Percentiles rank a stretch among this genome's conserved stretches.
Evolutionary conservation across 1,140 invertebrate species (phyloP).

Genomic region (Macrostomum lignano): DNA sequence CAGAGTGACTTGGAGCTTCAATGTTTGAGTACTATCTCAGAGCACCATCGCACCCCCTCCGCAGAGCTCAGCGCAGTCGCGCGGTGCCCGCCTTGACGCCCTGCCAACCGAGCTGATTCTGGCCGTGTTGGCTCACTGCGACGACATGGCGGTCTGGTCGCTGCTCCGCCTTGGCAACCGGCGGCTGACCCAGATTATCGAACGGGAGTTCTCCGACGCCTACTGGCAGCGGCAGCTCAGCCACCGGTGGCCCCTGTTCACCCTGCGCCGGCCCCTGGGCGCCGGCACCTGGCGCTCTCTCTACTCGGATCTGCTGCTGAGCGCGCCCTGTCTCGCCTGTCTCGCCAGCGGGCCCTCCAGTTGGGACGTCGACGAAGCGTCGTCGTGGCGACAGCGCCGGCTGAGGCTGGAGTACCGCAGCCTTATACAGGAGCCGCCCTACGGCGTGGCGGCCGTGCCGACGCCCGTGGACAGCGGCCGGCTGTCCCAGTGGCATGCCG

Average conservation of each 20-base stretch:
- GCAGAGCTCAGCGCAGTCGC: background rate
- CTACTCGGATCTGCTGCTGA: conserved; percentile 13
- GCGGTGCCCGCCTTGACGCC: background rate
- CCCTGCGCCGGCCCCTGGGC: background rate
- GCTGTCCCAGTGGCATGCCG: conserved; percentile 26
- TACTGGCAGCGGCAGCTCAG: conserved; percentile 46
- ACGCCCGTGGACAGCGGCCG: conserved; percentile 41
- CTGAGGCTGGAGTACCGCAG: conserved; percentile 22
- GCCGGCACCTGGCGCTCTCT: background rate
- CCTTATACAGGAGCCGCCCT: conserved; percentile 43
- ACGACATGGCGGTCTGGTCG: conserved; percentile 61
- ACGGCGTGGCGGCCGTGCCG: conserved; percentile 63
- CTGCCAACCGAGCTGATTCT: conserved; percentile 40
- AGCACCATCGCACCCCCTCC: no score
- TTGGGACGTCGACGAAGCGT: conserved; percentile 11
- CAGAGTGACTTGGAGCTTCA: no score
- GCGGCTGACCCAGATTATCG: conserved; percentile 48
- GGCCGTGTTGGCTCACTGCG: conserved; percentile 55
- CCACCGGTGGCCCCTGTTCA: conserved; percentile 49
- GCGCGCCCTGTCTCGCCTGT: conserved; percentile 39
- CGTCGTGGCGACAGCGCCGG: conserved; percentile 22
- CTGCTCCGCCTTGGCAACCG: conserved; percentile 52
- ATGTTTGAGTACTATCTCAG: no score
- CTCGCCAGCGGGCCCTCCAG: background rate
- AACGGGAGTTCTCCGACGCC: conserved; percentile 39